These are phyloP conservation scores for Ophioninae sp. DNA, from an alignment of 2,888 invertebrate genomes.

Conservation along the genomic window DNA sequence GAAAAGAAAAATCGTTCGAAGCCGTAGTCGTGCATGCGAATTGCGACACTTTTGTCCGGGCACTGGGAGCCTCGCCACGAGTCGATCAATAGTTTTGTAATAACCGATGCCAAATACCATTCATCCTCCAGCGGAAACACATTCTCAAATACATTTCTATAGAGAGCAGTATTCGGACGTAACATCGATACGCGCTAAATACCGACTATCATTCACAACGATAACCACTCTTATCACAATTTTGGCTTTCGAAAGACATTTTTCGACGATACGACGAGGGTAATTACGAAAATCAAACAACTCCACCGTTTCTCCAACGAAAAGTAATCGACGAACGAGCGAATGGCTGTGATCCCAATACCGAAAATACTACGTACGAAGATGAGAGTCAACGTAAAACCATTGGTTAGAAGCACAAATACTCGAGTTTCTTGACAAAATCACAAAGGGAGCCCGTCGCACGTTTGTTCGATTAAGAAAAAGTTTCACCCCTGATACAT, in stretches of 20 bases:
- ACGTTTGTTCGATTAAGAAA: not conserved
- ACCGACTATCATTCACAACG: conserved; percentile 34
- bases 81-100: not conserved
- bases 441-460: conserved; percentile 1
- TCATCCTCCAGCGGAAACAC: not conserved
- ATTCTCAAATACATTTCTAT: conserved; percentile 6
- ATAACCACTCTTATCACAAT: conserved; percentile 59
- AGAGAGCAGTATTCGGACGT: conserved; percentile 34
- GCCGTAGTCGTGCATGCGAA: conserved; percentile 10
- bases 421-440: conserved; percentile 21
- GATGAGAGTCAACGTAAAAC: conserved; percentile 13
- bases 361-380: conserved; percentile 36
- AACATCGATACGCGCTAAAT: conserved; percentile 21
- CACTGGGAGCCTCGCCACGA: not conserved
- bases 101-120: not conserved
- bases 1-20: conserved; percentile 41
- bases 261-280: conserved; percentile 29
- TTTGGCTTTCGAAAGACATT: conserved; percentile 62
- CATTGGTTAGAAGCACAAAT: conserved; percentile 15
- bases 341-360: not conserved
- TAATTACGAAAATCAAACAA: conserved; percentile 17
- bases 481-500: not conserved
- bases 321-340: not conserved
- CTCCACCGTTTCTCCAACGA: conserved; percentile 12
- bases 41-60: conserved; percentile 27